phyloP scores from a whole-genome alignment of 2,797 vertebrate species.

The Hapalemur alaotrensis region DNA sequence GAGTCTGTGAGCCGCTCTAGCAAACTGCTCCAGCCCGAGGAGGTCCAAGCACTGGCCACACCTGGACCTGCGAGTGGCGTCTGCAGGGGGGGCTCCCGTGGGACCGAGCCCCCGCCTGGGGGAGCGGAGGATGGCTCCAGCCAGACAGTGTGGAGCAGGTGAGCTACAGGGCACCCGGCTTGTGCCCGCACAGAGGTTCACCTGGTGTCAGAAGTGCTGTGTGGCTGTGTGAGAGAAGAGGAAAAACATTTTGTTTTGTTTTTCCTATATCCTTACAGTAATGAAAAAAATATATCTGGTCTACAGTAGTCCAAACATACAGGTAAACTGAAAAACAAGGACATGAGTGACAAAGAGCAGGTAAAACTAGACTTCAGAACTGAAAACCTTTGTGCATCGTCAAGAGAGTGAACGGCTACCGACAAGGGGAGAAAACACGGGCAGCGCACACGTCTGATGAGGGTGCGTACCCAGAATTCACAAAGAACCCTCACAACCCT shows the following conservation, averaged over 20 bases:
- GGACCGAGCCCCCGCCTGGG: background rate
- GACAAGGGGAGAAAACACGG: rapidly evolving
- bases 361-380: background rate
- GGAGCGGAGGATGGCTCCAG: background rate
- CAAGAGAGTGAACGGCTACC: background rate
- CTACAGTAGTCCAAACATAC: rapidly evolving
- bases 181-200: background rate
- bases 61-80: background rate
- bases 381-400: background rate
- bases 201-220: background rate
- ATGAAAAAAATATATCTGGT: no score
- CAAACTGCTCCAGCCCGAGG: no score
- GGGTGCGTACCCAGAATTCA: rapidly evolving
- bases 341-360: background rate
- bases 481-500: background rate
- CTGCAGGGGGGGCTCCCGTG: background rate
- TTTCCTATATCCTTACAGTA: background rate
- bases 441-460: background rate
- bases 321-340: background rate
- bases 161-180: background rate
- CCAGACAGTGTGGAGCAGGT: background rate
- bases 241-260: background rate
- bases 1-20: no score
- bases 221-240: background rate
- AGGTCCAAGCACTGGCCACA: background rate